Evolutionary conservation across 2,797 vertebrate genomes (phyloP).

Genomic region (Pampus argenteus): DNA sequence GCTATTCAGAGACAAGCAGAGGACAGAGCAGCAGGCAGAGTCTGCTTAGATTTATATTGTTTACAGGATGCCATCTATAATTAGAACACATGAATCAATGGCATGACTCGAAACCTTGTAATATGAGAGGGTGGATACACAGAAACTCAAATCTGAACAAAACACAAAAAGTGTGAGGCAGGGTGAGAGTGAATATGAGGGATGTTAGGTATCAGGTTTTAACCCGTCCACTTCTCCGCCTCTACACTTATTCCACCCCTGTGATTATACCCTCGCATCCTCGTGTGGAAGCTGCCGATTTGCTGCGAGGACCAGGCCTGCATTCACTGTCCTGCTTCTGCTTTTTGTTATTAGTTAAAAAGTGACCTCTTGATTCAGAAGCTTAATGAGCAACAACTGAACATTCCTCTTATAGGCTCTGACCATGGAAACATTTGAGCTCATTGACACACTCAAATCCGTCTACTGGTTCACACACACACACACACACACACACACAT

Average conservation of each 20-base stretch:
- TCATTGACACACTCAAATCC: constrained; percentile 42
- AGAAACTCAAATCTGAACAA: constrained; percentile 26
- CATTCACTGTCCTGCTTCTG: neutral
- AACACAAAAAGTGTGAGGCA: constrained; percentile 1
- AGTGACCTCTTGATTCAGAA: constrained; percentile 16
- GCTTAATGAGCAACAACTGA: constrained; percentile 29
- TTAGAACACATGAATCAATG: constrained; percentile 67
- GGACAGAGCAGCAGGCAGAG: constrained; percentile 3
- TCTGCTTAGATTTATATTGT: constrained; percentile 35
- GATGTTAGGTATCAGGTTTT: constrained; percentile 30
- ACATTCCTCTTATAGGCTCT: constrained; percentile 47
- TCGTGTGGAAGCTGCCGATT: constrained; percentile 60
- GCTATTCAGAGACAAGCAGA: constrained; percentile 38
- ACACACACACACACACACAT: constrained; percentile 21
- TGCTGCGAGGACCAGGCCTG: constrained; percentile 38
- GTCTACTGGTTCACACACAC: neutral
- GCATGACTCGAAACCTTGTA: constrained; percentile 37
- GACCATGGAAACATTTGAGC: constrained; percentile 37
- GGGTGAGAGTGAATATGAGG: neutral
- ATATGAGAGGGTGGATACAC: constrained; percentile 41
- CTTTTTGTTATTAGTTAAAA: constrained; percentile 20
- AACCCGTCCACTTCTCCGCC: neutral
- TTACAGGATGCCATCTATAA: constrained; percentile 60
- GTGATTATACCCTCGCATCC: constrained; percentile 44
- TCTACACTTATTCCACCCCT: constrained; percentile 18